A percentile compares a stretch with the other conserved stretches of the same genome.
These are phyloP conservation scores for Andrena fulva DNA, from an alignment of 2,888 invertebrate species.

Conservation along the genomic window DNA sequence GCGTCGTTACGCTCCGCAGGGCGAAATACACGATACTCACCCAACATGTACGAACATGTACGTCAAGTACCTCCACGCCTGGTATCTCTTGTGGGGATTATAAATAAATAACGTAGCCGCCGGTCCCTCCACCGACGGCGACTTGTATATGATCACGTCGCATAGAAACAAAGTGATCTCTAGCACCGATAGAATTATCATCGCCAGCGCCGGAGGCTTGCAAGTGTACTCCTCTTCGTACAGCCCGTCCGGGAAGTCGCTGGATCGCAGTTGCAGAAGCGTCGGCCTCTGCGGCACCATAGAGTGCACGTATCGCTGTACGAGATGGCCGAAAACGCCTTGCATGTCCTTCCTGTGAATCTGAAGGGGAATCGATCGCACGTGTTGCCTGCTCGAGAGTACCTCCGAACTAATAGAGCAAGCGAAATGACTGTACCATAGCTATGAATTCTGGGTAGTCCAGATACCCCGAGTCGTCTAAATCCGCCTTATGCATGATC, in stretches of 20 bases:
- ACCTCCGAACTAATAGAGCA: conserved; percentile 55
- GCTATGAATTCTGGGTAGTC: conserved; percentile 91
- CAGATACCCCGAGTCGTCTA: conserved; percentile 88
- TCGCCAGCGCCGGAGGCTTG: conserved; percentile 96
- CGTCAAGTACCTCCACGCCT: conserved; percentile 96
- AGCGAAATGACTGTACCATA: conserved; percentile 86
- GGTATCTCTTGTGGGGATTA: conserved; percentile 92
- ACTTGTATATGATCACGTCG: conserved; percentile 76
- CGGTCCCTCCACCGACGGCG: conserved; percentile 87
- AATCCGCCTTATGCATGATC: conserved; percentile 89
- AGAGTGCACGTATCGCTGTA: conserved; percentile 87
- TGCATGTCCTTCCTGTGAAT: conserved; percentile 86
- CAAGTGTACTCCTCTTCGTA: conserved; percentile 97
- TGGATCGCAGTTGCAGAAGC: conserved; percentile 79
- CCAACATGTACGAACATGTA: conserved; percentile 99
- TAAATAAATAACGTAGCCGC: conserved; percentile 94
- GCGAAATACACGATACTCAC: conserved; percentile 85
- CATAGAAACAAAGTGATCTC: conserved; percentile 90
- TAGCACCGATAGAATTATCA: conserved; percentile 94
- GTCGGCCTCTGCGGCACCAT: conserved; percentile 86
- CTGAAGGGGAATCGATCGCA: conserved; percentile 62
- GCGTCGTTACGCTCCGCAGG: not conserved
- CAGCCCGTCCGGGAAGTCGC: conserved; percentile 88
- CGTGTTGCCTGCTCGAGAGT: not conserved
- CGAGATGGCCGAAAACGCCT: conserved; percentile 88